A percentile compares a stretch with the other conserved stretches of the same genome.
phyloP scores from a whole-genome alignment of 1,140 invertebrate genomes.

The Trypoxylus dichotomus region DNA sequence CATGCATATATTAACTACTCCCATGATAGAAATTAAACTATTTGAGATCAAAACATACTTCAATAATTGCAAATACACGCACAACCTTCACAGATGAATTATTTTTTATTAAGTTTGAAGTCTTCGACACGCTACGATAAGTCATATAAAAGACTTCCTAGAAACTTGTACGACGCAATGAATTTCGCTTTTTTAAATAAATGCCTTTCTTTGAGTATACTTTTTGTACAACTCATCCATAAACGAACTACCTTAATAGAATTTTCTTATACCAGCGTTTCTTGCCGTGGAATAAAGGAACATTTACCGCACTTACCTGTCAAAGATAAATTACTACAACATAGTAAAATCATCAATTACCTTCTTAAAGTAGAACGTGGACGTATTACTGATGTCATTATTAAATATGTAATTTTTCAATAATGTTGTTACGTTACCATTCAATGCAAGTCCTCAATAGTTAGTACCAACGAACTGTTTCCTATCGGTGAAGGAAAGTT shows the following conservation, averaged over 20 bases:
- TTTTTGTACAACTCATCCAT: background rate
- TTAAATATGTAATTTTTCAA: constrained; percentile 20
- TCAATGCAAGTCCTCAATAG: background rate
- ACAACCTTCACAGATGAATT: too few species aligned
- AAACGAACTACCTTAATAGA: background rate
- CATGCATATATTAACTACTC: too few species aligned
- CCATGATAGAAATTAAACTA: too few species aligned
- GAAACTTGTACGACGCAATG: too few species aligned
- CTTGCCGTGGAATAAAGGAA: background rate
- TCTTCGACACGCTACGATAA: too few species aligned
- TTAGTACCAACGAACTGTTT: too few species aligned
- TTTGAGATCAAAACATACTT: too few species aligned
- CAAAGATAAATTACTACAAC: constrained; percentile 7
- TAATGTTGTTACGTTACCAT: background rate
- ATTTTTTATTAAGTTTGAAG: too few species aligned
- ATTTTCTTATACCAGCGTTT: background rate
- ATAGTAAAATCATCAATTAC: constrained; percentile 12
- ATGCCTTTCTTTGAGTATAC: background rate
- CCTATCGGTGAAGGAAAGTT: too few species aligned
- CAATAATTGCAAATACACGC: too few species aligned
- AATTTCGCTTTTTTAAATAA: too few species aligned
- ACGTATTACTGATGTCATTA: constrained; percentile 13
- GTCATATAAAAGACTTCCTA: too few species aligned
- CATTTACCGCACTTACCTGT: constrained; percentile 5
- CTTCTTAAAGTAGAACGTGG: constrained; percentile 3